These are phyloP conservation scores for Protonemura montana DNA, from an alignment of 2,888 invertebrate genomes.

Conservation along the genomic window DNA sequence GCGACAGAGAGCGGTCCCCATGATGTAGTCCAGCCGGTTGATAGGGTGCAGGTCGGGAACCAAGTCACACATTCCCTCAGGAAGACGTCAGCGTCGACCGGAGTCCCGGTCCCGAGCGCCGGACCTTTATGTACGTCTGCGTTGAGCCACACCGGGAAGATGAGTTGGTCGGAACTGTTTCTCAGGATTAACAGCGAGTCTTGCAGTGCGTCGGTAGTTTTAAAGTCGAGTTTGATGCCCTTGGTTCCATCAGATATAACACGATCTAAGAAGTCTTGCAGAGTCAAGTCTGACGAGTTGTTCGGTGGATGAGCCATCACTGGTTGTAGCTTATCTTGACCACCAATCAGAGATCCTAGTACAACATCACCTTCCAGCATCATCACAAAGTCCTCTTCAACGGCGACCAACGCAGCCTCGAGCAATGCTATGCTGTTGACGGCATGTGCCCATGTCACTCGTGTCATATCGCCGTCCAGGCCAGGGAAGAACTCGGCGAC, in stretches of 20 bases:
- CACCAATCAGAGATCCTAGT: conserved; percentile 64
- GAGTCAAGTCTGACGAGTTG: conserved; percentile 74
- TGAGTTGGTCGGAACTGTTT: conserved; percentile 62
- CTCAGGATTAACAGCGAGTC: conserved; percentile 63
- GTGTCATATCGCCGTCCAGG: conserved; percentile 70
- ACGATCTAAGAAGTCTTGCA: conserved; percentile 73
- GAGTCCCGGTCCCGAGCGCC: conserved; percentile 62
- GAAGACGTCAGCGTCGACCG: conserved; percentile 71
- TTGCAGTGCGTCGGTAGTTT: conserved; percentile 76
- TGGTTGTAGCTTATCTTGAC: conserved; percentile 65
- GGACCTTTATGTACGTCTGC: conserved; percentile 87
- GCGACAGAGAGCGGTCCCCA: conserved; percentile 59
- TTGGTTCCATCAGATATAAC: conserved; percentile 63
- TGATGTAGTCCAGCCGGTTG: conserved; percentile 86
- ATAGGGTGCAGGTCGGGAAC: conserved; percentile 73
- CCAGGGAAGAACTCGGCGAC: conserved; percentile 60
- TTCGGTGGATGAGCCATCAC: conserved; percentile 89
- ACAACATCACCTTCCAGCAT: conserved; percentile 90
- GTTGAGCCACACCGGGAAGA: conserved; percentile 84
- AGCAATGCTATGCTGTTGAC: conserved; percentile 76
- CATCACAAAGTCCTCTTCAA: conserved; percentile 68
- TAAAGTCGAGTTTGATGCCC: conserved; percentile 91
- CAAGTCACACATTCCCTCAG: conserved; percentile 64
- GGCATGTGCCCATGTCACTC: conserved; percentile 85
- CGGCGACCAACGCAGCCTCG: conserved; percentile 67